These are phyloP conservation scores for Lasioglossum vierecki DNA, from an alignment of 2,888 invertebrate genomes.

Conservation along the genomic window DNA sequence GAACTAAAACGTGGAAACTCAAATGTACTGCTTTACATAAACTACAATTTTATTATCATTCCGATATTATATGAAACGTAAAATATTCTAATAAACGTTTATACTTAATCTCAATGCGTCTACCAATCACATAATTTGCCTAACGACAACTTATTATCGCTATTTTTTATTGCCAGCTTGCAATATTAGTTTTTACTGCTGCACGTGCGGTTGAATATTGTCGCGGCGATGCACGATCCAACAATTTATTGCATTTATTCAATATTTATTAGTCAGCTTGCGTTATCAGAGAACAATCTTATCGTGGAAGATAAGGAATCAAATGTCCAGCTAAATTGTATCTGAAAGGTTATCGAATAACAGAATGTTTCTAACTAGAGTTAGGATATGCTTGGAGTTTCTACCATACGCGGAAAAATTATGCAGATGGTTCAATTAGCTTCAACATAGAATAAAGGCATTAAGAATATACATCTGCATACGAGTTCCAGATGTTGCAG, in stretches of 20 bases:
- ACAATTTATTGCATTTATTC: not conserved
- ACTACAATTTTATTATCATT: not conserved
- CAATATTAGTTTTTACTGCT: not conserved
- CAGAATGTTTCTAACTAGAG: not conserved
- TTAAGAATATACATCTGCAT: not conserved
- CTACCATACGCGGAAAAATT: not conserved
- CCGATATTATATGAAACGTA: not conserved
- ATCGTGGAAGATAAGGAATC: conserved; percentile 1
- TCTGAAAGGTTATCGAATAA: not conserved
- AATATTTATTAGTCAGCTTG: not conserved
- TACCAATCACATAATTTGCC: not conserved
- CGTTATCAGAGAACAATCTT: not conserved
- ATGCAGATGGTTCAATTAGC: not conserved
- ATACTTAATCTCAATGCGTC: not conserved
- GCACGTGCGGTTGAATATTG: not conserved
- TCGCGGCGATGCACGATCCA: not conserved
- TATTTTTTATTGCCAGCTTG: not conserved
- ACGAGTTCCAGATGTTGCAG: not conserved
- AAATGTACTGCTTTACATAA: not conserved
- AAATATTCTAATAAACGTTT: conserved; percentile 11
- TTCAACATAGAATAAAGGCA: no score
- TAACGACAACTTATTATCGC: not conserved
- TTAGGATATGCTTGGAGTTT: no score
- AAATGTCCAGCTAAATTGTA: not conserved
- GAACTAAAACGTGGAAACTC: not conserved